Conservation (phyloP, 2,113 vertebrate species). For the Salvelinus namaycush region DNA sequence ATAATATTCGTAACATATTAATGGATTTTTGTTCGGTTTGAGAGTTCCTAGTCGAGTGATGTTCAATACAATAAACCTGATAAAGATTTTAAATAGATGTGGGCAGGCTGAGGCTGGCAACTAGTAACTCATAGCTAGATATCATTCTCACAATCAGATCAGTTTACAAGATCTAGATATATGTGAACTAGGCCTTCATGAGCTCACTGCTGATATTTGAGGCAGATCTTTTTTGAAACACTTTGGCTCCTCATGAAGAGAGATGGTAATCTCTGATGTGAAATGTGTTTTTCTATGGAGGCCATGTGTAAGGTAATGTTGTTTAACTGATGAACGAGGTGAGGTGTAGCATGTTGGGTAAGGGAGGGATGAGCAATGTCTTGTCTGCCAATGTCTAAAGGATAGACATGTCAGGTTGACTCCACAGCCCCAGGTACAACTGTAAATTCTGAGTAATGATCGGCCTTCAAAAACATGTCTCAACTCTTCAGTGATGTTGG, state of each 20-base stretch:
- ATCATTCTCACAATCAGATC: too few species aligned
- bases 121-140: neutral
- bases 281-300: too few species aligned
- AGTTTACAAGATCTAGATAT: too few species aligned
- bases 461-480: slow-evolving; percentile 58
- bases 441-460: slow-evolving; percentile 41
- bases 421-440: slow-evolving; percentile 56
- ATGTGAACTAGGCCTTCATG: neutral
- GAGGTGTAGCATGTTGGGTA: slow-evolving; percentile 7
- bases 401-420: slow-evolving; percentile 43
- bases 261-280: neutral
- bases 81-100: neutral
- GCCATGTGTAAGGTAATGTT: neutral
- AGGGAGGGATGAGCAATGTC: slow-evolving; percentile 21
- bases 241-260: too few species aligned
- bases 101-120: neutral
- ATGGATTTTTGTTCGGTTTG: neutral
- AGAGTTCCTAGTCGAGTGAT: neutral
- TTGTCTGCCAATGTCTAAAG: slow-evolving; percentile 32
- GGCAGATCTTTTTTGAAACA: too few species aligned
- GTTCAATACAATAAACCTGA: neutral
- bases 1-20: too few species aligned
- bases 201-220: neutral
- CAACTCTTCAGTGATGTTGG: slow-evolving; percentile 32
- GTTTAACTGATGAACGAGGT: neutral